Conservation (phyloP, 2,797 vertebrate genomes). For the Oophaga sylvatica region DNA sequence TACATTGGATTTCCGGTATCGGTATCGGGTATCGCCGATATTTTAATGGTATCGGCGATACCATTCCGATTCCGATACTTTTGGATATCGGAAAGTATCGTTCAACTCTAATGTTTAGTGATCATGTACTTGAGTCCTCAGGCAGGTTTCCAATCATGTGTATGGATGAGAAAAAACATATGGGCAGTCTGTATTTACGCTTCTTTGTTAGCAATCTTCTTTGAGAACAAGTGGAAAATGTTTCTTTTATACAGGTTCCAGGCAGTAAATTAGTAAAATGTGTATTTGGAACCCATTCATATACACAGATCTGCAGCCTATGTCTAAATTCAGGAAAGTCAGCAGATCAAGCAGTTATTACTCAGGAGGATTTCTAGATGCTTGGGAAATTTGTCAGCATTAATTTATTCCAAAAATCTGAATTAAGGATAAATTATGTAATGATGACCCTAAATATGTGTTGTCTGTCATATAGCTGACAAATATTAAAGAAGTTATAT, state of each 20-base stretch:
- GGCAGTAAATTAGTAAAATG: not conserved
- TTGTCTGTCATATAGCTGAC: not conserved
- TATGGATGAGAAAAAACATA: not conserved
- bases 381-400: constrained; percentile 3
- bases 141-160: not conserved
- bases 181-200: not conserved
- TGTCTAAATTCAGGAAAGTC: not conserved
- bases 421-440: constrained; percentile 5
- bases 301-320: not conserved
- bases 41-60: too few species aligned
- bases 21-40: too few species aligned
- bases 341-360: constrained; percentile 14
- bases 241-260: not conserved
- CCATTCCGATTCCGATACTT: too few species aligned
- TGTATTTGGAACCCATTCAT: not conserved
- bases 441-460: not conserved
- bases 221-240: not conserved
- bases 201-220: not conserved
- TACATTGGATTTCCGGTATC: too few species aligned
- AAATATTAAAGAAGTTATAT: not conserved
- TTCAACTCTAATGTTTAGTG: too few species aligned
- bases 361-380: not conserved
- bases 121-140: not conserved
- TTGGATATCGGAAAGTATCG: too few species aligned
- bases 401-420: constrained; percentile 1